Conservation (phyloP, 2,888 invertebrate species). For the Crocallis elinguaria region DNA sequence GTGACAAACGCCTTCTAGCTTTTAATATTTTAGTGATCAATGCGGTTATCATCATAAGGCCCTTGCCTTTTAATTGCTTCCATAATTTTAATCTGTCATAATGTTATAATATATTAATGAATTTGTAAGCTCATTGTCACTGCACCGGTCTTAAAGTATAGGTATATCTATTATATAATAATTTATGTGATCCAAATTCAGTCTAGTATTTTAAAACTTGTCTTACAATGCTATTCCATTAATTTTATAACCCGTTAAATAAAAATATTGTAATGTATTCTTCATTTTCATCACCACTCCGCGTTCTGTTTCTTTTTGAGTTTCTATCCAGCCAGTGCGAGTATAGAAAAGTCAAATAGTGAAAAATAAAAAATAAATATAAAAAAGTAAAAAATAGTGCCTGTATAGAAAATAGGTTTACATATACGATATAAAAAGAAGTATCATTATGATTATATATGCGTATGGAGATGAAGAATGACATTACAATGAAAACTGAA, state of each 20-base stretch:
- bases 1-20: slow-evolving; percentile 3
- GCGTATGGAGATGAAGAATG: too few species aligned
- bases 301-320: too few species aligned
- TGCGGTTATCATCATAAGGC: background rate
- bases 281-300: too few species aligned
- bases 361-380: too few species aligned
- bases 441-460: too few species aligned
- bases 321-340: too few species aligned
- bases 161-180: background rate
- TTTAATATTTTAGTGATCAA: slow-evolving; percentile 3
- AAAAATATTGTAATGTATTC: too few species aligned
- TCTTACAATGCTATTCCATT: background rate
- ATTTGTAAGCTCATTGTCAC: background rate
- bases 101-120: slow-evolving; percentile 16
- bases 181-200: background rate
- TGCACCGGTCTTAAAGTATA: background rate
- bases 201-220: background rate
- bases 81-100: slow-evolving; percentile 13
- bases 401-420: too few species aligned
- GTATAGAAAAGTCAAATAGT: too few species aligned
- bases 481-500: too few species aligned
- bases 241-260: background rate
- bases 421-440: too few species aligned
- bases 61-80: slow-evolving; percentile 8
- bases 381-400: too few species aligned